Conservation (phyloP, 2,797 vertebrate species). For the Strix occidentalis region DNA sequence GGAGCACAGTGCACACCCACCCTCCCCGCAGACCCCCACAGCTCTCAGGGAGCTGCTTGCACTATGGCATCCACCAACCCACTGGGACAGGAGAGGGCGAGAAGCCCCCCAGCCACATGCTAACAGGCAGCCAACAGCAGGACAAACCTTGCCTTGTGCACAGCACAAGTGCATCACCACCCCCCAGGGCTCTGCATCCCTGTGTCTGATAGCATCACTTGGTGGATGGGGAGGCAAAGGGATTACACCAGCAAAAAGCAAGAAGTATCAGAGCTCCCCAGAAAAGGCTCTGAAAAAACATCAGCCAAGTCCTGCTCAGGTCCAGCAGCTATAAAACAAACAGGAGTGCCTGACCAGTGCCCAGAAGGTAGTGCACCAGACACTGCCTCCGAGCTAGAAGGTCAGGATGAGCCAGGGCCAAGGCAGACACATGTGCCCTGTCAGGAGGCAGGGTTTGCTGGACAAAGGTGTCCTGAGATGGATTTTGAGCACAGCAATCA, state of each 20-base stretch:
- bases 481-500: neutral
- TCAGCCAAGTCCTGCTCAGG: neutral
- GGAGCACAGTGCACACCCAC: neutral
- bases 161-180: neutral
- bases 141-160: neutral
- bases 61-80: neutral
- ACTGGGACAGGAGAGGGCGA: rapidly evolving
- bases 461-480: neutral
- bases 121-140: neutral
- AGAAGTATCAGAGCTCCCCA: neutral
- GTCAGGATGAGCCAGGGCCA: neutral
- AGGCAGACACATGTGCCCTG: neutral
- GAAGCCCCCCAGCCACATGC: neutral
- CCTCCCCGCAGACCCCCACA: neutral
- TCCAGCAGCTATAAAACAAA: neutral
- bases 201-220: neutral
- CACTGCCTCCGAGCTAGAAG: neutral
- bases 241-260: neutral
- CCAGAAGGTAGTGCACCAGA: neutral
- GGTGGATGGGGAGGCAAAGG: neutral
- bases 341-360: neutral
- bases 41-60: neutral
- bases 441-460: neutral
- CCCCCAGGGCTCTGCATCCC: neutral
- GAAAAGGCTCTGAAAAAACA: neutral